Conservation (phyloP, 2,888 invertebrate genomes). For the Parnassius mnemosyne region DNA sequence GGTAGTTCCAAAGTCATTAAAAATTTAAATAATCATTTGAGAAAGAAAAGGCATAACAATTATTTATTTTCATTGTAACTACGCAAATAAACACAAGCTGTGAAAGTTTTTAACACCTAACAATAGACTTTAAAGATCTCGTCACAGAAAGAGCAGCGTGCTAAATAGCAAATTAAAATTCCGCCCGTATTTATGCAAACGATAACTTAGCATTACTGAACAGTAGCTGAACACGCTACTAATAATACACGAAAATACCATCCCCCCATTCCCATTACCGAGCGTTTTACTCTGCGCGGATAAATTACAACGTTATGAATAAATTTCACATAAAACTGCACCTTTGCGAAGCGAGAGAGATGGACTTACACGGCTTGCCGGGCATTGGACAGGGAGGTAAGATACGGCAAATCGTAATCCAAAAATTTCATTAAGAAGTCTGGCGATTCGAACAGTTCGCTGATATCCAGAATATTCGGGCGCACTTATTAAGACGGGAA, state of each 20-base stretch:
- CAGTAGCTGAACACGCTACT: constrained; percentile 67
- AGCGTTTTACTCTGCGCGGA: constrained; percentile 73
- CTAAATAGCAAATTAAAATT: constrained; percentile 39
- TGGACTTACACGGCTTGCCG: constrained; percentile 36
- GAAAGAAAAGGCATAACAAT: no score
- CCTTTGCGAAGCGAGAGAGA: constrained; percentile 70
- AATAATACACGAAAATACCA: constrained; percentile 67
- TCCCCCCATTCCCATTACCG: constrained; percentile 65
- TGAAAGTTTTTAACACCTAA: not conserved
- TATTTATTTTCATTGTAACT: no score
- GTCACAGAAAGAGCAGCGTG: constrained; percentile 7
- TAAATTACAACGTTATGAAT: constrained; percentile 81
- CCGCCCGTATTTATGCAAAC: constrained; percentile 53
- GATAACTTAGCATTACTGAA: constrained; percentile 64
- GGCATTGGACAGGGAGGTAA: constrained; percentile 45
- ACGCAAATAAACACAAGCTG: not conserved
- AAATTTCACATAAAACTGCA: constrained; percentile 81
- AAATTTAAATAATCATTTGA: no score
- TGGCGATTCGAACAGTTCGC: constrained; percentile 69
- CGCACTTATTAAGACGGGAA: constrained; percentile 64
- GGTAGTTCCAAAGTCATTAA: no score
- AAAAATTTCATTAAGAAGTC: constrained; percentile 80
- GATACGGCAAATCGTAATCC: constrained; percentile 67
- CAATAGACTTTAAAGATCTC: not conserved
- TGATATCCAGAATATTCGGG: constrained; percentile 76